Evolutionary conservation across 2,113 vertebrate species (phyloP).

Genomic region (Centropus bengalensis): DNA sequence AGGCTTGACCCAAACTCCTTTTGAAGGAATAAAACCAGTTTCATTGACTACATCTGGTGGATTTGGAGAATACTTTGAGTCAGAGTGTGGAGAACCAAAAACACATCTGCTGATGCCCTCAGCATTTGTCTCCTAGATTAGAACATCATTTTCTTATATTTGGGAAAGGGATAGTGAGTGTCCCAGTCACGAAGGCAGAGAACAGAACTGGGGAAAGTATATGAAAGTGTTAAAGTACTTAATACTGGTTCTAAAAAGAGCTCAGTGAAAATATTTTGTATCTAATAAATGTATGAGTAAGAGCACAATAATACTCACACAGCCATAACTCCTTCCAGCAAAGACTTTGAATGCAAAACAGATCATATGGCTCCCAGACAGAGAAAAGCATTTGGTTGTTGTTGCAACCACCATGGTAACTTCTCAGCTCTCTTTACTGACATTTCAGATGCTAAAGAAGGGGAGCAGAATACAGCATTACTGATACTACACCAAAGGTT

Average conservation of each 20-base stretch:
- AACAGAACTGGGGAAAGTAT: neutral
- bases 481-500: neutral
- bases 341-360: constrained; percentile 29
- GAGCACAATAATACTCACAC: neutral
- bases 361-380: neutral
- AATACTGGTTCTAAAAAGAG: constrained; percentile 8
- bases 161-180: neutral
- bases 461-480: neutral
- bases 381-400: neutral
- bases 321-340: constrained; percentile 38
- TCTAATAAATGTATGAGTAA: constrained; percentile 51
- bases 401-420: neutral
- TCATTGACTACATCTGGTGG: neutral
- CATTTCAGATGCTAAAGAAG: neutral
- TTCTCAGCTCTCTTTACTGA: neutral
- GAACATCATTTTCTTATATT: neutral
- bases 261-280: constrained; percentile 25
- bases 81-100: neutral
- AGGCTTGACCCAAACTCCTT: neutral
- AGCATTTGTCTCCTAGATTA: neutral
- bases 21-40: neutral
- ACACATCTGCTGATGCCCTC: neutral
- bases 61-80: neutral
- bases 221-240: neutral
- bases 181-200: neutral